Evolutionary conservation across 2,888 invertebrate genomes (phyloP).

Genomic region (Yponomeuta cagnagella): DNA sequence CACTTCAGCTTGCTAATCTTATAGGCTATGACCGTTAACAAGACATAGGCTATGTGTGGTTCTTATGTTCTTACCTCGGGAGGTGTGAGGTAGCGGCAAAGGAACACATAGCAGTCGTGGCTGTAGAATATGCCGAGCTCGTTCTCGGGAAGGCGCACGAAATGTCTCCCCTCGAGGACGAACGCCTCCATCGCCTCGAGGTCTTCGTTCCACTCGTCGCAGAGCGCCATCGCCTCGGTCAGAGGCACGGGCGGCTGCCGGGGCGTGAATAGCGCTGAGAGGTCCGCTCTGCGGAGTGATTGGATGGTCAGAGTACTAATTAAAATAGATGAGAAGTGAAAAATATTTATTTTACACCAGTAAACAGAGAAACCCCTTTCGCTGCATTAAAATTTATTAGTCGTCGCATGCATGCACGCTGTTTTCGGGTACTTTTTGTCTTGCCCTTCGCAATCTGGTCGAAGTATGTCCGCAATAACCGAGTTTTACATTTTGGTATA

Average conservation of each 20-base stretch:
- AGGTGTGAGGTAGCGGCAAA: conserved; percentile 93
- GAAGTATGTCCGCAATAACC: too few species aligned
- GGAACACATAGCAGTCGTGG: conserved; percentile 97
- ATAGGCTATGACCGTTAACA: too few species aligned
- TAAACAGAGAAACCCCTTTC: too few species aligned
- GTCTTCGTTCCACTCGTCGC: conserved; percentile 99
- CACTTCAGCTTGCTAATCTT: too few species aligned
- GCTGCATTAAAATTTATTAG: too few species aligned
- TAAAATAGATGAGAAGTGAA: too few species aligned
- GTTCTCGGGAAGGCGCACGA: conserved; percentile 96
- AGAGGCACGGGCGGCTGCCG: conserved; percentile 92
- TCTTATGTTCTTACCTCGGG: conserved; percentile 59
- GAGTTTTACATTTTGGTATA: too few species aligned
- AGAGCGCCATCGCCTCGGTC: conserved; percentile 89
- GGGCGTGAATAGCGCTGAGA: conserved; percentile 96
- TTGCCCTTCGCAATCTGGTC: too few species aligned
- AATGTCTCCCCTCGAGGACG: conserved; percentile 96
- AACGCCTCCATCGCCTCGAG: conserved; percentile 98
- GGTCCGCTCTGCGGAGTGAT: conserved; percentile 81
- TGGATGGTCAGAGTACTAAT: background rate
- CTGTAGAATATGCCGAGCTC: conserved; percentile 95
- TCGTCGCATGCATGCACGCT: too few species aligned
- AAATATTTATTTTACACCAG: too few species aligned
- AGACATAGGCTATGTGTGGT: too few species aligned
- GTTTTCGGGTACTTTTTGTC: too few species aligned